Evolutionary conservation across 2,888 invertebrate genomes (phyloP), one percentile per base, ranked within the genome.

Genomic region (Yponomeuta malinellus): DNA sequence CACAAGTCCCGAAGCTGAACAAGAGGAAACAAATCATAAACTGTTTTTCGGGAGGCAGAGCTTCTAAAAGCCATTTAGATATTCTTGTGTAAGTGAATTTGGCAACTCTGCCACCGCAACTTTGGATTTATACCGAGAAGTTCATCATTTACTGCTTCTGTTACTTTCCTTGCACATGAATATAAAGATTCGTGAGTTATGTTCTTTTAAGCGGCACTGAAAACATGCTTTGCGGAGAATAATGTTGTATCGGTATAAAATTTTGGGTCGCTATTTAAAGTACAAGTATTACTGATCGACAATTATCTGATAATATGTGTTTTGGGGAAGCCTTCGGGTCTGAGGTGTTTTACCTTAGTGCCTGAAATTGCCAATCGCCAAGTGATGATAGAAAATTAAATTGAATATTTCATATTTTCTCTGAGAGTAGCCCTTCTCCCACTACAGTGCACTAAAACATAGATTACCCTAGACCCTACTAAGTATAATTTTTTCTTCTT

Each of bases 71-170:
- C 64, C 29, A 64, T 64, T 64, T 64, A 64, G 52, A 64, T 64
- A 64, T 29, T 64, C 31, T 64, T 64, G 64, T 64, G 29, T 64
- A 64, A 64, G 64, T 64, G 64, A 31, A 64, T 64, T 64, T 64
- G 64, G 29, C 64, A 64, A 64, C 64, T 64, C 29, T 59, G 15
- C 52, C 52, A 15, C 52, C 52, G 52, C 52, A 59, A 59, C 15
- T 59, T 59, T 59, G 15, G 52, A 59, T 59, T 59, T 59, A 59
- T 59, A 15, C 15, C 15, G 15, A 12, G 52, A 12, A 59, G 52
- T 59, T 59, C 52, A 59, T 59, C 52, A 59, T 59, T 59, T 59
- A 59, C 52, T 59, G 52, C 52, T 59, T 59, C 15, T 59, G 52
- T 15, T 59, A 15, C 43, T 43, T 59, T 59, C 12, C 52, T 12